These are phyloP conservation scores for Myanophis thanlyinensis DNA, from an alignment of 2,113 vertebrate species.

Conservation along the genomic window DNA sequence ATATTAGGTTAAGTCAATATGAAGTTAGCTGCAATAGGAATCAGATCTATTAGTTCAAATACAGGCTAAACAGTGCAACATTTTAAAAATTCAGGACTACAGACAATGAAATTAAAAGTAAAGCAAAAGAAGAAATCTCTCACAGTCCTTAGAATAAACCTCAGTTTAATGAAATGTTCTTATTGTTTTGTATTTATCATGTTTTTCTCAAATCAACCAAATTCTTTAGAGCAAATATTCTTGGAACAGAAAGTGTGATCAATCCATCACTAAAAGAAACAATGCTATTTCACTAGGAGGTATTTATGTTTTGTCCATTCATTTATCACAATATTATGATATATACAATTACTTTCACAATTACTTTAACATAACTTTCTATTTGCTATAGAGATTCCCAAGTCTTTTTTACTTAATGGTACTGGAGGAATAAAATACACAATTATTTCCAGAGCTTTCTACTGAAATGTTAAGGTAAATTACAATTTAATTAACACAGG, in stretches of 20 bases:
- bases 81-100: background rate
- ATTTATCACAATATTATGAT: background rate
- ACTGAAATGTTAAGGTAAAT: background rate
- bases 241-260: background rate
- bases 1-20: background rate
- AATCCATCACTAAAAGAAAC: background rate
- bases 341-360: background rate
- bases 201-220: background rate
- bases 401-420: background rate
- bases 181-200: background rate
- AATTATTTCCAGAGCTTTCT: background rate
- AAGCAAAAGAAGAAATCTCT: background rate
- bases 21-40: background rate
- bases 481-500: background rate
- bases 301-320: background rate
- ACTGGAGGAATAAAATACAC: background rate
- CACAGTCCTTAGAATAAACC: background rate
- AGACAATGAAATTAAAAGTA: background rate
- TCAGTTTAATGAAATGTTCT: background rate
- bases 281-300: background rate
- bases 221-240: background rate
- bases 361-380: too few species aligned
- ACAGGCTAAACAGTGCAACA: background rate
- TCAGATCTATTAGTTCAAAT: background rate
- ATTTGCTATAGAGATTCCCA: background rate